Evolutionary conservation across 2,113 vertebrate species (phyloP).

Genomic region (Sula dactylatra): DNA sequence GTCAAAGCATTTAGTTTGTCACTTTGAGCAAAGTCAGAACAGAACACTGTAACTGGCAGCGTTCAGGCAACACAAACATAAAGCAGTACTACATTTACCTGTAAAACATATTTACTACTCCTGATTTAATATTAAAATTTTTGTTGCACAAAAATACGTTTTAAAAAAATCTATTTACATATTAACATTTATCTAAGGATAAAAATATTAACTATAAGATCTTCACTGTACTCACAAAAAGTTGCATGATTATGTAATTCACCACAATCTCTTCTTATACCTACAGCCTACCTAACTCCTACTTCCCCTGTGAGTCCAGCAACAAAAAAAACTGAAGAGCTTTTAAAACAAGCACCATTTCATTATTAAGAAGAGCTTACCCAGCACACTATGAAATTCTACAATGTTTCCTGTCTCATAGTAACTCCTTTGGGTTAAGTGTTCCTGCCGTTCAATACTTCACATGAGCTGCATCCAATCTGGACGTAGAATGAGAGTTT

Average conservation of each 20-base stretch:
- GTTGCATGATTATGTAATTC: background rate
- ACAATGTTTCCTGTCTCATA: background rate
- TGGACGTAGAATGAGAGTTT: fast-evolving
- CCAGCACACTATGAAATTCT: background rate
- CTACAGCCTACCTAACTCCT: background rate
- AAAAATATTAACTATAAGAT: background rate
- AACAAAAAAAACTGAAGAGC: background rate
- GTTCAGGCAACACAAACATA: background rate
- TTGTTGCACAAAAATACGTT: background rate
- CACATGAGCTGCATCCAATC: background rate
- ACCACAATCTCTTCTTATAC: background rate
- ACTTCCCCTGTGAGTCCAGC: background rate
- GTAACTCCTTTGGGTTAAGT: background rate
- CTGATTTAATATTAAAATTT: background rate
- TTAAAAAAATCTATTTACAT: fast-evolving
- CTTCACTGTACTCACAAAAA: background rate
- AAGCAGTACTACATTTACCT: background rate
- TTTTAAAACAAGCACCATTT: background rate
- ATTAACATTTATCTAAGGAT: background rate
- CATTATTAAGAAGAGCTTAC: background rate
- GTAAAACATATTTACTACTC: background rate
- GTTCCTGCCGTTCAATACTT: background rate
- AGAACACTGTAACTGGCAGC: background rate
- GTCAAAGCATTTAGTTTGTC: background rate
- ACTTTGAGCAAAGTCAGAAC: background rate